Evolutionary conservation across 2,113 vertebrate species (phyloP).

Genomic region (Paracanthobrama guichenoti): DNA sequence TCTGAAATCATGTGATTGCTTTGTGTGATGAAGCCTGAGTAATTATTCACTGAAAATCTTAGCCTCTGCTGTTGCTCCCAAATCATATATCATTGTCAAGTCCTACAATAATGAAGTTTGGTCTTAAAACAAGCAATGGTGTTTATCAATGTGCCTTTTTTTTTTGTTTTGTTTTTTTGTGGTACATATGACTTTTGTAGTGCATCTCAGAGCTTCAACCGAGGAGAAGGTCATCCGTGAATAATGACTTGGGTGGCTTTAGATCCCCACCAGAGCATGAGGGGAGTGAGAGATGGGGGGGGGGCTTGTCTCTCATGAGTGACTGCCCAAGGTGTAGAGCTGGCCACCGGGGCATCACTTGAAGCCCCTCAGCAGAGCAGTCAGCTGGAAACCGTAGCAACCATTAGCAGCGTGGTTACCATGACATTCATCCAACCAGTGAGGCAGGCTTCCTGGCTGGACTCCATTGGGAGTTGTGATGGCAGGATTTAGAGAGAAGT

Average conservation of each 20-base stretch:
- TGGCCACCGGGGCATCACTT: conserved; percentile 4
- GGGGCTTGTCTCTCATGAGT: not conserved
- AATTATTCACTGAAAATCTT: not conserved
- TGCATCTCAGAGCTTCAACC: not conserved
- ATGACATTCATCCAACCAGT: conserved; percentile 48
- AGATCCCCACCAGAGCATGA: not conserved
- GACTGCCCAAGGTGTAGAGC: not conserved
- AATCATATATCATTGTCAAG: not conserved
- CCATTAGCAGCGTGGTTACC: conserved; percentile 51
- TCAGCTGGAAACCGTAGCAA: conserved; percentile 51
- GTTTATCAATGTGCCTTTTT: not conserved
- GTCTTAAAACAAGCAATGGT: not conserved
- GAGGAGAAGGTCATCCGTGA: not conserved
- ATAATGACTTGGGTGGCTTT: conserved; percentile 1
- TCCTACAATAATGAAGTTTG: not conserved
- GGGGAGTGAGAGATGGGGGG: not conserved
- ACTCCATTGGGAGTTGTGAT: conserved; percentile 31
- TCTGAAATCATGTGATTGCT: not conserved
- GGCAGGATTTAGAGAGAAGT: conserved; percentile 21
- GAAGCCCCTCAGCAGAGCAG: conserved; percentile 34
- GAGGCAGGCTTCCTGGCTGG: conserved; percentile 23
- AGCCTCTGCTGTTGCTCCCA: not conserved
- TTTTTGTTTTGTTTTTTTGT: not conserved
- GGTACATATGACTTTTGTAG: not conserved
- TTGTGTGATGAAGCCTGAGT: not conserved